Evolutionary conservation across 2,113 vertebrate species (phyloP).

Genomic region (Poeciliopsis turrubarensis): DNA sequence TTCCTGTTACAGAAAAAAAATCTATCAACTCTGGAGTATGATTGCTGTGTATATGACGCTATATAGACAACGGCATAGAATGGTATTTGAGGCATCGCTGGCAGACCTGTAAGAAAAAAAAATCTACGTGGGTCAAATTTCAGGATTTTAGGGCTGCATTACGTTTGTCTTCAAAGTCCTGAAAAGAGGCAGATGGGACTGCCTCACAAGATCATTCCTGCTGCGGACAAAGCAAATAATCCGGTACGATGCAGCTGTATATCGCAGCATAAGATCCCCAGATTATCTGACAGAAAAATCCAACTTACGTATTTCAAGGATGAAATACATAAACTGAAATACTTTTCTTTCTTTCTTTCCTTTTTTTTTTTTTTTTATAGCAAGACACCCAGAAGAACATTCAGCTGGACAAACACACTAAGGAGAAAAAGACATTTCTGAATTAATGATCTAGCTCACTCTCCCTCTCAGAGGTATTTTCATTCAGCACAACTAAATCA

Average conservation of each 20-base stretch:
- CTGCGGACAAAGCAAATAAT: conserved; percentile 7
- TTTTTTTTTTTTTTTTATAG: not conserved
- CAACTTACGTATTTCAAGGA: not conserved
- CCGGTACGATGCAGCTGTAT: not conserved
- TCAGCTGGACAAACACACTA: not conserved
- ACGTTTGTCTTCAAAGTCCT: not conserved
- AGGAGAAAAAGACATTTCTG: not conserved
- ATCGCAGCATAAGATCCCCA: not conserved
- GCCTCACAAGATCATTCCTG: conserved; percentile 13
- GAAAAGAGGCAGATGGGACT: conserved; percentile 53
- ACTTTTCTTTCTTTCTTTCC: too few species aligned
- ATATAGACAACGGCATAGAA: not conserved
- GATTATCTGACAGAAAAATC: conserved; percentile 14
- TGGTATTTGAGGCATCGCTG: not conserved
- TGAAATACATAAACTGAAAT: too few species aligned
- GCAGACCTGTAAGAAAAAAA: not conserved
- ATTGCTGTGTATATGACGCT: not conserved
- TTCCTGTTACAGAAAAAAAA: conserved; percentile 11
- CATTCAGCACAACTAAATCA: conserved; percentile 14
- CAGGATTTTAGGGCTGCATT: not conserved
- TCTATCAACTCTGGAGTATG: not conserved
- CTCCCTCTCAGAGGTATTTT: not conserved
- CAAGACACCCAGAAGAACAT: not conserved
- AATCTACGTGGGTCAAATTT: not conserved
- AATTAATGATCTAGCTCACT: not conserved